phyloP scores from a whole-genome alignment of 2,797 vertebrate species.

The Gymnocypris eckloni region DNA sequence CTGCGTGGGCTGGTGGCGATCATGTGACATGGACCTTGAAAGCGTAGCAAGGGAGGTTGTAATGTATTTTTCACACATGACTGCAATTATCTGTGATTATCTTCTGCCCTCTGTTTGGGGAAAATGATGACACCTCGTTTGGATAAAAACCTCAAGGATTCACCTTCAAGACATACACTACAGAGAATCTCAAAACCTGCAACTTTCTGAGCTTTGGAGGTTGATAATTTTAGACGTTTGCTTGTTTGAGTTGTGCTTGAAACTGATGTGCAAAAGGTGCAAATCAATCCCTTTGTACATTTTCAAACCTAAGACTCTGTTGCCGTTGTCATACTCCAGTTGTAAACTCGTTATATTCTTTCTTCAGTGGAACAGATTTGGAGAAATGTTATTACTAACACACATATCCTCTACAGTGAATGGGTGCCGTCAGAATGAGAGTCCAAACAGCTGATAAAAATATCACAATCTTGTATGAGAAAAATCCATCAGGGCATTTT shows the following conservation, averaged over 20 bases:
- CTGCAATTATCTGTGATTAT: slow-evolving; percentile 62
- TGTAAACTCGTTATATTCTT: not conserved
- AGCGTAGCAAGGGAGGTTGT: slow-evolving; percentile 40
- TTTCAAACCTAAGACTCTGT: not conserved
- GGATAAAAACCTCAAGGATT: slow-evolving; percentile 38
- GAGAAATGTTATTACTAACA: not conserved
- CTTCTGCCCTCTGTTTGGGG: slow-evolving; percentile 44
- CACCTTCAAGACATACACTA: slow-evolving; percentile 31
- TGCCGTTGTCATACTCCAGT: not conserved
- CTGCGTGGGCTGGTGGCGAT: slow-evolving; percentile 40
- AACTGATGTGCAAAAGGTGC: not conserved
- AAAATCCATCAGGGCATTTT: not conserved
- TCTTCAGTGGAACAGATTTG: not conserved
- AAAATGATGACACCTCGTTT: slow-evolving; percentile 42
- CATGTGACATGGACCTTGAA: slow-evolving; percentile 38
- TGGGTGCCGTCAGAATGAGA: not conserved
- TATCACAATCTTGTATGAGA: no score
- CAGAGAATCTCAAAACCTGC: slow-evolving; percentile 15
- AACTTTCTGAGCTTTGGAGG: slow-evolving; percentile 10
- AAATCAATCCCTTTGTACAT: not conserved
- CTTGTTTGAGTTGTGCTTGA: slow-evolving; percentile 15
- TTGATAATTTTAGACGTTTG: slow-evolving; percentile 18
- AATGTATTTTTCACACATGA: slow-evolving; percentile 56
- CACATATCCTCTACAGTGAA: not conserved
- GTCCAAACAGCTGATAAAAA: not conserved